Conservation (phyloP, 2,888 invertebrate species). For the Caenorhabditis sp. region DNA sequence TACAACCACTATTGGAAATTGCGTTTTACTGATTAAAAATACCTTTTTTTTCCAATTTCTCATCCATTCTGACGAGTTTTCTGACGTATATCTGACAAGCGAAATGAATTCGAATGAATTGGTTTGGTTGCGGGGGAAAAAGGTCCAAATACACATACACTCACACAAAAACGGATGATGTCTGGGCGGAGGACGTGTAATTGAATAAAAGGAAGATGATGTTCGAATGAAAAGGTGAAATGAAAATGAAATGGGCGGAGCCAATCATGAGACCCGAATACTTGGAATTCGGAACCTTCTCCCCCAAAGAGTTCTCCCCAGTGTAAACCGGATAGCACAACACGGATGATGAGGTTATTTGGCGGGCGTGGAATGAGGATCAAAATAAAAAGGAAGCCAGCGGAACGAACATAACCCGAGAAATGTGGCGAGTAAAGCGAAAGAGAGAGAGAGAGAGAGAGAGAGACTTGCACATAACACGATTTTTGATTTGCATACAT, state of each 20-base stretch:
- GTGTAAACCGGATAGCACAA: background rate
- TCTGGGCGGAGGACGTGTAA: no score
- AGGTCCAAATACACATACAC: background rate
- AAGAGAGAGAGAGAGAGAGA: background rate
- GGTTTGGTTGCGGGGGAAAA: no score
- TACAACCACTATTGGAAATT: no score
- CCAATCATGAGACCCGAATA: background rate
- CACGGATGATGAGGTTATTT: background rate
- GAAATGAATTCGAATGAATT: conserved; percentile 5
- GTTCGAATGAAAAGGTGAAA: conserved; percentile 13
- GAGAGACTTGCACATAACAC: conserved; percentile 44
- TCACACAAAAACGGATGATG: conserved; percentile 26
- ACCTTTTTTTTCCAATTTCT: no score
- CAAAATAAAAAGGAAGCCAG: background rate
- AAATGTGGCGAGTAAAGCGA: conserved; percentile 7
- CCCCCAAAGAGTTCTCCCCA: background rate
- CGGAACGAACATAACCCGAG: background rate
- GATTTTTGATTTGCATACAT: conserved; percentile 56
- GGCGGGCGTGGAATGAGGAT: background rate
- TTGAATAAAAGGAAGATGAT: conserved; percentile 16
- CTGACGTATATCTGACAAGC: background rate
- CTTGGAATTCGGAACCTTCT: background rate
- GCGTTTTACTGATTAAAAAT: no score
- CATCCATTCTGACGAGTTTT: no score
- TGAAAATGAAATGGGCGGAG: conserved; percentile 1